Evolutionary conservation across 2,113 vertebrate genomes (phyloP), one percentile per base, ranked within the genome.

Genomic region (Cranoglanis bouderius): DNA sequence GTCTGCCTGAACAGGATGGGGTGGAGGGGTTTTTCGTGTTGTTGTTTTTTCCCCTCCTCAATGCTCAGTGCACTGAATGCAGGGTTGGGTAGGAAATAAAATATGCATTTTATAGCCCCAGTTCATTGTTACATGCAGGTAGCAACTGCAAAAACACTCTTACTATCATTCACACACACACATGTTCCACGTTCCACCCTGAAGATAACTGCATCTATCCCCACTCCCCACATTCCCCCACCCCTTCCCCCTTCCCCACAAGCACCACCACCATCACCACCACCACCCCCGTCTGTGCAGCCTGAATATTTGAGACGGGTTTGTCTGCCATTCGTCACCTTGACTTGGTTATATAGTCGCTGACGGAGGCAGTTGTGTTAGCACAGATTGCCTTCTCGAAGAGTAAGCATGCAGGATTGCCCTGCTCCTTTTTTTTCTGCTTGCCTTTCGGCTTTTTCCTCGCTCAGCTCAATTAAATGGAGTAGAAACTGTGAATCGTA

Each of bases 241-340:
- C 46, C 80, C 38, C 81, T 49, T 55, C 61, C 21, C 24, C 6
- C n/a, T n/a, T n/a, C n/a, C 82, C 10, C 29, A 38, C 74, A 18
- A 19, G 46, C 35, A 46, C 46, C 59, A 19, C 59, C 70, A 9
- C 81, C 83, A 74, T 14, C 87, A 67, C 81, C 84, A 74, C 19
- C 87, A 65, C 80, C 7, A 38, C 19, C 83, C 12, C 38, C 82
- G 3, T 26, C 63, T 78, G 38, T 92, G 91, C 90, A 90, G 83
- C 85, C 91, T 92, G 92, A 94, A 93, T 94, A 92, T 94, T 93
- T 93, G 91, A 94, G 92, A 94, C 89, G 89, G 67, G 92, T 91
- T 93, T 92, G 92, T 94, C 92, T 94, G 89, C 93, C 90, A 94
- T 95, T 94, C 92, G 94, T 95, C 95, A 95, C 93, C 92, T 94